Percentiles rank a stretch among this genome's conserved stretches.
phyloP scores from a whole-genome alignment of 2,113 vertebrate species.

The Spilogale gracilis region DNA sequence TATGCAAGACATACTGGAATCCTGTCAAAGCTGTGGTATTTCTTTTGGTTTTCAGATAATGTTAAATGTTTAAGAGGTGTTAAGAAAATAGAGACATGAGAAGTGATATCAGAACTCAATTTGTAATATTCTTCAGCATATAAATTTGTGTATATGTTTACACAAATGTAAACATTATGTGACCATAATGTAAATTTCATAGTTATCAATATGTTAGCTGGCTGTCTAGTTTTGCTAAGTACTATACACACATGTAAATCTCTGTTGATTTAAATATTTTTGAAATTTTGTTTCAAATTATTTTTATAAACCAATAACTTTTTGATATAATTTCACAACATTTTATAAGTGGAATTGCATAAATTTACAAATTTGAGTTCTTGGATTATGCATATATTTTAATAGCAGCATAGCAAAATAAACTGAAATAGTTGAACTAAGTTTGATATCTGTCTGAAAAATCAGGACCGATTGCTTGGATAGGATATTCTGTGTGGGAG shows the following conservation, averaged over 20 bases:
- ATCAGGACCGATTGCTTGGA: accelerated
- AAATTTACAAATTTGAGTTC: not conserved
- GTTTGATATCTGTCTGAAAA: not conserved
- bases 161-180: too few species aligned
- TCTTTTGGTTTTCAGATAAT: not conserved
- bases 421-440: not conserved
- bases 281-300: not conserved
- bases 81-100: not conserved
- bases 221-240: not conserved
- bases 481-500: not conserved
- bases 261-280: not conserved
- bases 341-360: not conserved
- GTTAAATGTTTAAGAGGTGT: not conserved
- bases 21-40: not conserved
- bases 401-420: not conserved
- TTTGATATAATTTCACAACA: not conserved
- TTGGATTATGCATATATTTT: not conserved
- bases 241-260: not conserved
- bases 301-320: not conserved
- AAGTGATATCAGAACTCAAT: not conserved
- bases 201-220: not conserved
- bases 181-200: not conserved
- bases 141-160: not conserved
- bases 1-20: not conserved
- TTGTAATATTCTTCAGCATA: not conserved